Evolutionary conservation across 2,797 vertebrate genomes (phyloP).

Genomic region (Pampus argenteus): DNA sequence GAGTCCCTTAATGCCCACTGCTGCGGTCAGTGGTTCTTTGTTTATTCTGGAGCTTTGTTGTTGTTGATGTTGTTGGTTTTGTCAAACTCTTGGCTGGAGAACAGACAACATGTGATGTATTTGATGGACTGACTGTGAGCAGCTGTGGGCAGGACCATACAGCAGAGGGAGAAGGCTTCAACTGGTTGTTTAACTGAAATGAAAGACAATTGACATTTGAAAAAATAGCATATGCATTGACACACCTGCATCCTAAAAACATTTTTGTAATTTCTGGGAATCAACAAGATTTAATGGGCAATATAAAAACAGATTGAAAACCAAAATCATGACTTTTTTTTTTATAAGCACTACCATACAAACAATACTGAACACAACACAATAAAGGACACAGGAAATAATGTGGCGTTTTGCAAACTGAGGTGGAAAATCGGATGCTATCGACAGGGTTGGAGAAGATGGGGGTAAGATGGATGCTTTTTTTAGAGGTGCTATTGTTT

Average conservation of each 20-base stretch:
- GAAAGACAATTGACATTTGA: conserved; percentile 30
- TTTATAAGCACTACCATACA: not conserved
- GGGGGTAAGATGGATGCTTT: not conserved
- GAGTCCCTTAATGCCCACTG: conserved; percentile 34
- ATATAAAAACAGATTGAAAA: conserved; percentile 7
- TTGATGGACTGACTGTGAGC: conserved; percentile 58
- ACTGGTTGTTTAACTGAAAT: conserved; percentile 37
- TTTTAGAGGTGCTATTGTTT: conserved; percentile 26
- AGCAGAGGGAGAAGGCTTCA: conserved; percentile 31
- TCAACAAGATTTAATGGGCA: conserved; percentile 10
- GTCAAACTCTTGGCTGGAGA: conserved; percentile 56
- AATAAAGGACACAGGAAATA: not conserved
- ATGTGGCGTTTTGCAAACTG: conserved; percentile 10
- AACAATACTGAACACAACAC: not conserved
- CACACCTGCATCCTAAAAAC: conserved; percentile 12
- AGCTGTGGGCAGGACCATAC: conserved; percentile 63
- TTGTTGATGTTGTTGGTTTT: conserved; percentile 47
- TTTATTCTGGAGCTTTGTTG: conserved; percentile 58
- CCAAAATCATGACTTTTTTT: not conserved
- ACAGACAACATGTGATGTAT: conserved; percentile 51
- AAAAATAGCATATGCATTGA: conserved; percentile 22
- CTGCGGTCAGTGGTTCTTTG: conserved; percentile 49
- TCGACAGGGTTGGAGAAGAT: not conserved
- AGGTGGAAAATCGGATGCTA: not conserved
- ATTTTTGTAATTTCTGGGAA: conserved; percentile 14